Conservation (phyloP, 2,797 vertebrate genomes). For the Fringilla coelebs region DNA sequence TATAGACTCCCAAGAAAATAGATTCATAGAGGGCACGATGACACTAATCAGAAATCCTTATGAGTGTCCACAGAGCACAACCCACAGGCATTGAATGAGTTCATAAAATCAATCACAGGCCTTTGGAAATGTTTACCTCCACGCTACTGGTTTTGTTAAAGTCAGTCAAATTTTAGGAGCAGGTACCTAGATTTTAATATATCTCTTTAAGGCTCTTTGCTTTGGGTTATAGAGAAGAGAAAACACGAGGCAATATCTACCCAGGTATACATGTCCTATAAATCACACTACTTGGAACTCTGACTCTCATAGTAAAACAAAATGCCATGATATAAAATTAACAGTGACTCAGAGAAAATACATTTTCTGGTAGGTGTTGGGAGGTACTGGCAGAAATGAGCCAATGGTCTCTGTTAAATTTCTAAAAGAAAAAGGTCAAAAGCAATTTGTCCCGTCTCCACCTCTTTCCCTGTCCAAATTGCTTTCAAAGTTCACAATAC, state of each 20-base stretch:
- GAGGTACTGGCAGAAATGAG: background rate
- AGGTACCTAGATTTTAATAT: background rate
- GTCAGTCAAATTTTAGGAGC: background rate
- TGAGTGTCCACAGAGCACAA: background rate
- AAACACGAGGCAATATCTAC: background rate
- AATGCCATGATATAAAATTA: conserved; percentile 4
- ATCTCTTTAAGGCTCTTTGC: background rate
- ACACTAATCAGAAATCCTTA: conserved; percentile 14
- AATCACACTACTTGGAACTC: background rate
- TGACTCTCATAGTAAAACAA: conserved; percentile 6
- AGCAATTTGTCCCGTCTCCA: background rate
- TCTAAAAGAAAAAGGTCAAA: conserved; percentile 2
- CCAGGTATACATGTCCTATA: background rate
- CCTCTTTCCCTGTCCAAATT: background rate
- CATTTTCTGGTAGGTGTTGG: background rate
- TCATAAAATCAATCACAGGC: background rate
- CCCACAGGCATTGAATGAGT: background rate
- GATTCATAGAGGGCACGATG: background rate
- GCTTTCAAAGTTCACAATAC: background rate
- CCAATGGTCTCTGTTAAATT: background rate
- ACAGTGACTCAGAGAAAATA: conserved; percentile 1
- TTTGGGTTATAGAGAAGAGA: background rate
- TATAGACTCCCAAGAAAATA: background rate
- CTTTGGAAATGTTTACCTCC: background rate
- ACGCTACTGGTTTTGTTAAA: background rate